Percentiles rank a stretch among this genome's conserved stretches.
Conservation (phyloP, 1,140 invertebrate species). For the Oreohelix idahoensis region DNA sequence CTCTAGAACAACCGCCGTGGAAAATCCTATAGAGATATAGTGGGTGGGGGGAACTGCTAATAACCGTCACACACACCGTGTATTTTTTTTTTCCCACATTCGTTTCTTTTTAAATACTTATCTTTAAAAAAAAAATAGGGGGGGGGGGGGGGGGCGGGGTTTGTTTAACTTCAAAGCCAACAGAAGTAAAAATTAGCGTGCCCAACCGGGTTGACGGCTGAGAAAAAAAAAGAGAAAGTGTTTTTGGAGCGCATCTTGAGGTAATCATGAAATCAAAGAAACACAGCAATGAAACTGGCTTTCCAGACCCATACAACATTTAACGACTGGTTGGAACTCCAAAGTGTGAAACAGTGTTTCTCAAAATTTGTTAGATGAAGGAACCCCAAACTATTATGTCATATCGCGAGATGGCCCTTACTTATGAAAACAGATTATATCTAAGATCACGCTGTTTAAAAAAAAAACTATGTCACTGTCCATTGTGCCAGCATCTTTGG, state of each 20-base stretch:
- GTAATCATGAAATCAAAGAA: conserved; percentile 31
- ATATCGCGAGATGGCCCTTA: no score
- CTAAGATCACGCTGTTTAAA: no score
- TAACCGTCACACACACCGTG: background rate
- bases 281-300: background rate
- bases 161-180: background rate
- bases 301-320: conserved; percentile 9
- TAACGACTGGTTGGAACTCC: background rate
- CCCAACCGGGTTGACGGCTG: conserved; percentile 11
- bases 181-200: background rate
- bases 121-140: background rate
- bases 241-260: background rate
- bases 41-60: background rate
- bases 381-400: no score
- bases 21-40: background rate
- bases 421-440: no score
- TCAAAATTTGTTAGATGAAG: no score
- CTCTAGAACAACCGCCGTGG: background rate
- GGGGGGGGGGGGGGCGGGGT: no score
- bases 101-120: conserved; percentile 1
- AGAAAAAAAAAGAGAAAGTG: background rate
- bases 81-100: no score
- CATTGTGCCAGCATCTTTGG: no score
- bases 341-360: no score
- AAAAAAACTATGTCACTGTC: no score